Percentiles rank a stretch among this genome's conserved stretches.
Evolutionary conservation across 2,113 vertebrate species (phyloP).

Genomic region (Nerophis ophidion): DNA sequence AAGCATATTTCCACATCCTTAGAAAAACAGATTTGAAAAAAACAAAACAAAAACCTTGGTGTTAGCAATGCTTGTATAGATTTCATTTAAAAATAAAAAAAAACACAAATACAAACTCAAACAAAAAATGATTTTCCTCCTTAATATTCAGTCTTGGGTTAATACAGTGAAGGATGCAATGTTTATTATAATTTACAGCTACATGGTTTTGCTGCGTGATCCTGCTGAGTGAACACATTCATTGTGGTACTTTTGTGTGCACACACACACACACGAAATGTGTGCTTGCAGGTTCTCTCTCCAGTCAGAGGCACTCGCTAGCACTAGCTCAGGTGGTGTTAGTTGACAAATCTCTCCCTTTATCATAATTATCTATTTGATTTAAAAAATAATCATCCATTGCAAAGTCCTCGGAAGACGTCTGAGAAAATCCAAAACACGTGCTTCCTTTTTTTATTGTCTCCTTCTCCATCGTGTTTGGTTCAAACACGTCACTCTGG

Average conservation of each 20-base stretch:
- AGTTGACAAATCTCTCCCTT: constrained; percentile 52
- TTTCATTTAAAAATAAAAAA: constrained; percentile 10
- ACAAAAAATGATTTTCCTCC: constrained; percentile 16
- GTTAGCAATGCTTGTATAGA: constrained; percentile 1
- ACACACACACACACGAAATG: constrained; percentile 24
- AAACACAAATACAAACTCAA: constrained; percentile 16
- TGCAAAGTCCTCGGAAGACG: constrained; percentile 65
- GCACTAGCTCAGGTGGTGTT: constrained; percentile 62
- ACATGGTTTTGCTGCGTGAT: constrained; percentile 4
- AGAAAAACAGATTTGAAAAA: not conserved
- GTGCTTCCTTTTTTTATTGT: constrained; percentile 32
- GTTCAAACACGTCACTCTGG: constrained; percentile 14
- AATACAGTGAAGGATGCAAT: constrained; percentile 38
- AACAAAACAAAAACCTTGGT: not conserved
- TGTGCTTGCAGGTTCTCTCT: constrained; percentile 1
- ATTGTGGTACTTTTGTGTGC: constrained; percentile 39
- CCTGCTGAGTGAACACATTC: constrained; percentile 17
- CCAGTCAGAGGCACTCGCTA: constrained; percentile 62
- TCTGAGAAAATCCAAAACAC: constrained; percentile 61
- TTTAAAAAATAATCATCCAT: constrained; percentile 56
- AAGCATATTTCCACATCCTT: not conserved
- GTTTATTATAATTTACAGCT: not conserved
- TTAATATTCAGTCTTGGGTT: constrained; percentile 55
- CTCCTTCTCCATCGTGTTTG: constrained; percentile 13
- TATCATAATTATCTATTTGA: constrained; percentile 38